Conservation (phyloP, 2,113 vertebrate species). For the Hippocampus abdominalis region DNA sequence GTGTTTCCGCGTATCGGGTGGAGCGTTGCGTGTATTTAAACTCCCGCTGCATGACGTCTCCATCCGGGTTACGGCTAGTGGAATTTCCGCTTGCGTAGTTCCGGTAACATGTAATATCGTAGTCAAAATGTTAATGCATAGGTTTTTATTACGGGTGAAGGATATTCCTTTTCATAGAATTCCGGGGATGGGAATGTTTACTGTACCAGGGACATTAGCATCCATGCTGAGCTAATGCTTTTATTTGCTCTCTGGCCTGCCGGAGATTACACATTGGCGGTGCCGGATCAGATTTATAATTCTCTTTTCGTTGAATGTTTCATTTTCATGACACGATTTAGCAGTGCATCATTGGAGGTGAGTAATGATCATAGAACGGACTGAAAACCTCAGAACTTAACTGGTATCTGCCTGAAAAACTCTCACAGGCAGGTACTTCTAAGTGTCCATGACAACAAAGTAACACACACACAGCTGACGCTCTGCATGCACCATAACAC, state of each 20-base stretch:
- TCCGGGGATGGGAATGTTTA: too few relatives aligned
- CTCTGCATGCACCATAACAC: constrained; percentile 21
- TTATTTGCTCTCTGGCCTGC: background rate
- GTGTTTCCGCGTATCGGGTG: too few relatives aligned
- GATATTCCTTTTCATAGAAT: too few relatives aligned
- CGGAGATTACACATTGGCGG: background rate
- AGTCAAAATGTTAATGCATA: too few relatives aligned
- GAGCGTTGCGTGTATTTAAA: too few relatives aligned
- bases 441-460: constrained; percentile 1
- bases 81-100: too few relatives aligned
- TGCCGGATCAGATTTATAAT: background rate
- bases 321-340: background rate
- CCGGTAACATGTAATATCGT: too few relatives aligned
- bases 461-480: constrained; percentile 28
- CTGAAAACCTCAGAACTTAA: background rate
- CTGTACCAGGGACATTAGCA: background rate
- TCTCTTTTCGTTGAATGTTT: background rate
- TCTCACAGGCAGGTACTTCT: constrained; percentile 2
- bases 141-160: too few relatives aligned
- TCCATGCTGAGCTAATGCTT: background rate
- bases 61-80: too few relatives aligned
- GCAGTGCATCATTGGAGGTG: background rate
- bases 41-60: too few relatives aligned
- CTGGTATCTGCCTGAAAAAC: background rate
- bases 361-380: background rate